Evolutionary conservation across 2,888 invertebrate species (phyloP), one percentile per base, ranked within the genome.

Genomic region (Dendrolimus houi): DNA sequence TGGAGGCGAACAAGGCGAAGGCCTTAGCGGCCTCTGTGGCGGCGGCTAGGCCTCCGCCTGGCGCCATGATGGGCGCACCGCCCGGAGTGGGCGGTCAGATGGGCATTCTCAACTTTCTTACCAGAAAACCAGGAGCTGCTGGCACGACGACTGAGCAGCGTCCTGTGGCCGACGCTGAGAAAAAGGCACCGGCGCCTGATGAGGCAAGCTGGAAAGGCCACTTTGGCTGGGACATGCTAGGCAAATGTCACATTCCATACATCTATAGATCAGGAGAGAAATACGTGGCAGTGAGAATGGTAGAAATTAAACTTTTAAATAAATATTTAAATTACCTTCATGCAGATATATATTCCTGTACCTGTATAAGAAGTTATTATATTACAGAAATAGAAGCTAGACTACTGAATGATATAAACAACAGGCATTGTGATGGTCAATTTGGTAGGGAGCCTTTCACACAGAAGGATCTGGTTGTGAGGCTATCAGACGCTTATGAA

Each of bases 231-330:
- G 95, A 95, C 60, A 94, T 94, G 69, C 93, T 98, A 56, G 97
- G 96, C 62, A 95, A 95, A 73, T 94, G 93, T 68, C 94, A 95
- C 81, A 96, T 98, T 75, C 98, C 98, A 1, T 98, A 96, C 81
- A 96, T 98, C 65, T 94, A 95, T 75, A 93, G 98, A 17, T 93
- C 94, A 56, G 93, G 94, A 14, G 96, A 96, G 77, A 95, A 95
- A 79, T 98, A 96, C 81, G 96, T 97, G 77, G 96, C 98, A n/a
- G 98, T 98, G 56, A 93, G 97, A 58, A 97, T 98, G 94, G 96
- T 98, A 40, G 98, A 98, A 83, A 93, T 94, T 73, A 98, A 98
- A 83, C 92, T 98, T 55, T 92, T 98, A 40, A 96, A 96, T 79
- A 97, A 97, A 87, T 96, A 97, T 87, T 93, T 97, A 73, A 96